Base-by-base conservation (phyloP, 2,888 invertebrate genomes). In the Sinotaia quadrata region DNA sequence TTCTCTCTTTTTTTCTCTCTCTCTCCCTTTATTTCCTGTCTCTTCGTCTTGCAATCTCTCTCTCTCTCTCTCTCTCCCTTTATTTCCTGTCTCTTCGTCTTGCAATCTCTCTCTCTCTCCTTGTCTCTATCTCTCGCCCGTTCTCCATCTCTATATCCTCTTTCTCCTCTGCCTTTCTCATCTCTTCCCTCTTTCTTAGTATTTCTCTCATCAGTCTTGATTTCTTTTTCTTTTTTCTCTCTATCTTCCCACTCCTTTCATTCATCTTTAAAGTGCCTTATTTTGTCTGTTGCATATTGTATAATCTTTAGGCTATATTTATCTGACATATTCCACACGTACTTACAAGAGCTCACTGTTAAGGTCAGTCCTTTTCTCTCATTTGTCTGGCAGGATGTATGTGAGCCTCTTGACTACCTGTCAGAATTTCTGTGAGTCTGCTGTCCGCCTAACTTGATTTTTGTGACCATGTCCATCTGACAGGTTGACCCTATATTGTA, bases 151-250 rank as follows among this genome's bases (percentile, higher is more conserved):
- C 27, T 5, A 15, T 24, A 12, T 24, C 52, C 5, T 5, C 18
- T 21, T 18, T 24, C 27, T 21, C 27, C 52, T 18, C 52, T 24
- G n/a, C 27, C 29, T 52, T 15, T 24, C 52, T 52, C 52, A 15
- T 21, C 31, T 31, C 21, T 21, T 52, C 29, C 27, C 29, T 52
- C 52, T 18, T 24, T 52, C 29, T 24, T 18, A 34, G 5, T 56
- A 18, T 34, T 34, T 21, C 21, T 58, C 58, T 36, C 21, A 7
- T 36, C 41, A 24, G 24, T 31, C 51, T 31, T 49, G 49, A 18
- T 49, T 33, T 31, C 10, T 34, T 57, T 44, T 34, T 51, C 51
- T 63, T 27, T 49, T 34, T 29, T 59, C 51, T 59, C 51, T 33
- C 56, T 37, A 33, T 41, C 36, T 15, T 52, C n/a, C 41, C 31